Evolutionary conservation across 2,113 vertebrate genomes (phyloP).

Genomic region (Eonycteris spelaea): DNA sequence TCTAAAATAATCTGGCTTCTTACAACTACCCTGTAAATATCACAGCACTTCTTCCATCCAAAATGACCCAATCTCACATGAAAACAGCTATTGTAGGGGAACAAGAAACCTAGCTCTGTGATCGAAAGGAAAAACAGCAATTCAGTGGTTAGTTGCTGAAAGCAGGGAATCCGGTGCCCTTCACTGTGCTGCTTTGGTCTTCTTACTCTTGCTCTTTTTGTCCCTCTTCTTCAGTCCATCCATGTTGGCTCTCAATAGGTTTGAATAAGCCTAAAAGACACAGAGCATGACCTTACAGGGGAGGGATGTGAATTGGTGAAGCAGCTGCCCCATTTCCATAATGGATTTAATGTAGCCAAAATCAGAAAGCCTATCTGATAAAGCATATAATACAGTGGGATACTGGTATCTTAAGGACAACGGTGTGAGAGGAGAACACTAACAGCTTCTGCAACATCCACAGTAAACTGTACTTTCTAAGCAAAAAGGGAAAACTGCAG

Average conservation of each 20-base stretch:
- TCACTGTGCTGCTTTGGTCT: conserved; percentile 97
- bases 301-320: neutral
- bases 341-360: neutral
- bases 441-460: neutral
- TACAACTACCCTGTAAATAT: conserved; percentile 18
- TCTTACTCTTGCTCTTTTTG: conserved; percentile 99
- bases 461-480: neutral
- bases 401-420: neutral
- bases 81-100: neutral
- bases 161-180: neutral
- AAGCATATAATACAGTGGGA: neutral
- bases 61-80: neutral
- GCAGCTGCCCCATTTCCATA: neutral
- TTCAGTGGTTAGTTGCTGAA: neutral
- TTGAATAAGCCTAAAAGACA: conserved; percentile 93
- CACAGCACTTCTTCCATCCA: neutral
- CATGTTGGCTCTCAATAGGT: conserved; percentile 97
- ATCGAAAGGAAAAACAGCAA: neutral
- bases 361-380: neutral
- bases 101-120: conserved; percentile 4
- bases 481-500: neutral
- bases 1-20: conserved; percentile 22
- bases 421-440: neutral
- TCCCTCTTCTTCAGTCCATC: conserved; percentile 99
- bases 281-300: neutral